Conservation (phyloP, 2,888 invertebrate species). For the Craniophora ligustri region DNA sequence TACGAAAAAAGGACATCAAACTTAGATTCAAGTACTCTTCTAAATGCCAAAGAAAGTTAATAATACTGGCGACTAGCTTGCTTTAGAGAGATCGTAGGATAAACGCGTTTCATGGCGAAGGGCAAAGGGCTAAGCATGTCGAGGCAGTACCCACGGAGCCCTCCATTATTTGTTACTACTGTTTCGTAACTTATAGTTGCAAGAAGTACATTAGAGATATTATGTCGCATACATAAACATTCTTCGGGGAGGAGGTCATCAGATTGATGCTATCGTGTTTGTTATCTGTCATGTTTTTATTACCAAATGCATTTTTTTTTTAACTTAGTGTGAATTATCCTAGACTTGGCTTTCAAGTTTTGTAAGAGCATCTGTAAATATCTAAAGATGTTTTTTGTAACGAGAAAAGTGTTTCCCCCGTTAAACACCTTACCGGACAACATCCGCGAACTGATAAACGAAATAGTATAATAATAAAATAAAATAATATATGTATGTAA, state of each 20-base stretch:
- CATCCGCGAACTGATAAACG: slow-evolving; percentile 1
- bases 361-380: too few relatives aligned
- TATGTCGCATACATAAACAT: too few relatives aligned
- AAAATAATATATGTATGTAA: too few relatives aligned
- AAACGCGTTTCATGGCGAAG: slow-evolving; percentile 49
- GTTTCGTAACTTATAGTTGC: slow-evolving; percentile 38
- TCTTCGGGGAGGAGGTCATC: too few relatives aligned
- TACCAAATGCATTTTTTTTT: too few relatives aligned
- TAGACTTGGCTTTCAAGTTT: too few relatives aligned
- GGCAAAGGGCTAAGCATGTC: slow-evolving; percentile 57
- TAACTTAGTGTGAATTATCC: too few relatives aligned
- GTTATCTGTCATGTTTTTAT: too few relatives aligned
- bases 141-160: slow-evolving; percentile 22
- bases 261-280: too few relatives aligned
- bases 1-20: slow-evolving; percentile 7
- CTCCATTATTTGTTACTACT: slow-evolving; percentile 39
- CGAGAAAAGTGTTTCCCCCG: slow-evolving; percentile 15
- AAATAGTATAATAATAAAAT: too few relatives aligned
- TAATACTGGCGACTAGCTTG: slow-evolving; percentile 32
- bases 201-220: too few relatives aligned
- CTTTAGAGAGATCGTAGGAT: slow-evolving; percentile 47
- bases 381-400: too few relatives aligned
- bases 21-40: slow-evolving; percentile 18
- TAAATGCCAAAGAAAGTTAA: slow-evolving; percentile 49
- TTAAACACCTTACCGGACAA: not conserved